Evolutionary conservation across 2,113 vertebrate species (phyloP).

Genomic region (Leucoraja erinaceus): DNA sequence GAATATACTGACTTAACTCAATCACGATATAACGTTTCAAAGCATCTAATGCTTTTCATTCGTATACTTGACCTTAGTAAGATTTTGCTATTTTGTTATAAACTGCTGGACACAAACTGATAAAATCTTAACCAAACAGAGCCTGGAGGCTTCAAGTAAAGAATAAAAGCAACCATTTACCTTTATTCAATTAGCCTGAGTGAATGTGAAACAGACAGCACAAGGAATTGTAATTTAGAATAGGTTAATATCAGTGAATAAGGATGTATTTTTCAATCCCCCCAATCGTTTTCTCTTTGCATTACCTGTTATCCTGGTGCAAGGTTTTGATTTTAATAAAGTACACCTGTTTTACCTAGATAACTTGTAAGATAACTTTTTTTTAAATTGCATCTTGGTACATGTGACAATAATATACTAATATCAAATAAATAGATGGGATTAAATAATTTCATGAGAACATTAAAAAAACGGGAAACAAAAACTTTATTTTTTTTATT

Average conservation of each 20-base stretch:
- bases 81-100: not conserved
- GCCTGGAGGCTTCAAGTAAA: not conserved
- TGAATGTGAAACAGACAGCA: not conserved
- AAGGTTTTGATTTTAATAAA: too few species aligned
- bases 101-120: not conserved
- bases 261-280: not conserved
- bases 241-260: not conserved
- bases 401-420: too few species aligned
- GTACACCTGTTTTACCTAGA: too few species aligned
- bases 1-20: not conserved
- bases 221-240: not conserved
- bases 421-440: not conserved
- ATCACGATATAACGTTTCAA: not conserved
- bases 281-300: too few species aligned
- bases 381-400: too few species aligned
- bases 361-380: too few species aligned
- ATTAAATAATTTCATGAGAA: not conserved
- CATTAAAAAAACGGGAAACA: too few species aligned
- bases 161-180: not conserved
- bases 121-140: not conserved
- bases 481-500: too few species aligned
- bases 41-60: not conserved
- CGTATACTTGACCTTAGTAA: not conserved
- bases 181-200: not conserved
- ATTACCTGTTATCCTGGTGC: too few species aligned